phyloP scores from a whole-genome alignment of 2,888 invertebrate genomes.

The Coecobrya sp. region DNA sequence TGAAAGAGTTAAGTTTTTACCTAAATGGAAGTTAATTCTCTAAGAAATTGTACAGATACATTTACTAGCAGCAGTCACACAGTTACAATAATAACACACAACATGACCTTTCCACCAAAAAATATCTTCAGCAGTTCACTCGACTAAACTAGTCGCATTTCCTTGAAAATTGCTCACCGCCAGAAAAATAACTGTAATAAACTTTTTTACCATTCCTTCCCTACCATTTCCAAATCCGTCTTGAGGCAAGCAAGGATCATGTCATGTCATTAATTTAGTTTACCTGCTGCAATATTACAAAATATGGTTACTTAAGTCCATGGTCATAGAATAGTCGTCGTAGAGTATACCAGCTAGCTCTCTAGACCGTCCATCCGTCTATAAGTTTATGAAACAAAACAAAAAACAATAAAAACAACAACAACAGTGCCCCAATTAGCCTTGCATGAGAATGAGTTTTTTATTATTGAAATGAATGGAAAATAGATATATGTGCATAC shows the following conservation, averaged over 20 bases:
- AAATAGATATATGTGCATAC: neutral
- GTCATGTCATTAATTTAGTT: slow-evolving; percentile 42
- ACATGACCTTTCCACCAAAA: slow-evolving; percentile 49
- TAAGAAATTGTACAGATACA: neutral
- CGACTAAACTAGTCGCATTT: neutral
- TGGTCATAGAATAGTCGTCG: neutral
- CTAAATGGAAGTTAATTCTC: slow-evolving; percentile 45
- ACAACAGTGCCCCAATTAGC: slow-evolving; percentile 59
- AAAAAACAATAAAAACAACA: slow-evolving; percentile 20
- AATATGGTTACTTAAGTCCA: slow-evolving; percentile 55
- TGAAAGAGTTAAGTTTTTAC: slow-evolving; percentile 43
- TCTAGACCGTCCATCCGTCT: neutral
- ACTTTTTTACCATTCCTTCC: neutral
- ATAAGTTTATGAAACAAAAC: neutral
- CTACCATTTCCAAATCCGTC: slow-evolving; percentile 49
- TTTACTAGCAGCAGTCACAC: no score
- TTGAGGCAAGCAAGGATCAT: slow-evolving; percentile 43
- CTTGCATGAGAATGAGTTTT: slow-evolving; percentile 54
- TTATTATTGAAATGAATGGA: slow-evolving; percentile 43
- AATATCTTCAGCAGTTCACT: neutral
- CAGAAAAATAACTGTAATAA: slow-evolving; percentile 9
- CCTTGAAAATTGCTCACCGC: slow-evolving; percentile 31
- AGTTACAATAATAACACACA: neutral
- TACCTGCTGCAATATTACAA: slow-evolving; percentile 46
- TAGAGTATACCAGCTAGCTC: neutral